phyloP scores from a whole-genome alignment of 2,888 invertebrate species.

The Drosophila subquinaria region DNA sequence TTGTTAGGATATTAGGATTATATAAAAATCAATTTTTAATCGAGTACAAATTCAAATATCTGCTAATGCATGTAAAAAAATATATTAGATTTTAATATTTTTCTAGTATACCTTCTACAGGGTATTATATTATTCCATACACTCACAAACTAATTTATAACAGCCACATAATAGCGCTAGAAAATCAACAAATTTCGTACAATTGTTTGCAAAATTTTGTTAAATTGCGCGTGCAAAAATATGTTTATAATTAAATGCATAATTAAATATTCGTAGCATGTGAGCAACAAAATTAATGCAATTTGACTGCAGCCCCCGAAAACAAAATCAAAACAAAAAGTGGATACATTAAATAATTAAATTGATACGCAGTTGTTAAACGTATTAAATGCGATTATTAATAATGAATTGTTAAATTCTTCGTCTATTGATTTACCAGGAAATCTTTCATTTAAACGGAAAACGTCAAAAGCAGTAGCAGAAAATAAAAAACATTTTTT shows the following conservation, averaged over 20 bases:
- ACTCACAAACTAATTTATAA: neutral
- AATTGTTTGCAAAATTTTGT: slow-evolving; percentile 44
- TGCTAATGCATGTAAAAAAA: neutral
- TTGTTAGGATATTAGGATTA: neutral
- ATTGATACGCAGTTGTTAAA: slow-evolving; percentile 27
- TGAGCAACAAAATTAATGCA: slow-evolving; percentile 37
- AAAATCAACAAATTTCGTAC: slow-evolving; percentile 31
- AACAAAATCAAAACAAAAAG: slow-evolving; percentile 10
- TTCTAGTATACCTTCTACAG: neutral
- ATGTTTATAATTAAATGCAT: slow-evolving; percentile 42
- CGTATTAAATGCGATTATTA: slow-evolving; percentile 38
- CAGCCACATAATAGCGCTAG: slow-evolving; percentile 9
- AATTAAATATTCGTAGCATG: slow-evolving; percentile 44
- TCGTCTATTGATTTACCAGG: slow-evolving; percentile 38
- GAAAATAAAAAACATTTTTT: slow-evolving; percentile 3
- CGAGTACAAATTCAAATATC: neutral
- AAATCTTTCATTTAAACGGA: slow-evolving; percentile 27
- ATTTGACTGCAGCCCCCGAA: slow-evolving; percentile 24
- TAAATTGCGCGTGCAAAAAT: slow-evolving; percentile 59
- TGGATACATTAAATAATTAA: slow-evolving; percentile 44
- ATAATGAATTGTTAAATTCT: slow-evolving; percentile 44
- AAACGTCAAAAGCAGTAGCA: slow-evolving; percentile 33
- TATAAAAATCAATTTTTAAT: neutral
- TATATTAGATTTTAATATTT: neutral
- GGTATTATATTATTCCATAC: slow-evolving; percentile 7